phyloP scores from a whole-genome alignment of 1,140 invertebrate species.

The Diorhabda elongata region DNA sequence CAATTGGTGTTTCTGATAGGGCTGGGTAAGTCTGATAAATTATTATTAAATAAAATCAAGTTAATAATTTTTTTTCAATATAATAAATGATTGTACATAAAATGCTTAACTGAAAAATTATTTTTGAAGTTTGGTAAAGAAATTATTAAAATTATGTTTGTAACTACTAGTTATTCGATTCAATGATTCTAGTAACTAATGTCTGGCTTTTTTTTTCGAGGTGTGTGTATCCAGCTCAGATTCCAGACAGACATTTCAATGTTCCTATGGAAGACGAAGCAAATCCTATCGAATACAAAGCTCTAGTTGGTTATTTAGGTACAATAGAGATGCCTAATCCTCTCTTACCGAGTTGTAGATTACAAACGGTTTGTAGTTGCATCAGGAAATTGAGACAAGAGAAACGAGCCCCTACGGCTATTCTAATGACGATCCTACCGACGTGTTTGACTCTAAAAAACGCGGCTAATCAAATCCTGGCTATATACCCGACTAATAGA shows the following conservation, averaged over 20 bases:
- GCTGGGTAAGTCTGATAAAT: background rate
- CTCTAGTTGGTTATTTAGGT: conserved; percentile 89
- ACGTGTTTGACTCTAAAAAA: conserved; percentile 75
- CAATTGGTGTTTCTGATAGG: conserved; percentile 15
- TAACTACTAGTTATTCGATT: no score
- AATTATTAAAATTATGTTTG: no score
- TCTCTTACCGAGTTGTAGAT: conserved; percentile 67
- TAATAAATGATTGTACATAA: no score
- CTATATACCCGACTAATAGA: conserved; percentile 79
- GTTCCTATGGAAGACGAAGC: conserved; percentile 46
- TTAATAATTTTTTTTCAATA: no score
- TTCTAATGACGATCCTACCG: conserved; percentile 78
- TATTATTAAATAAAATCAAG: no score
- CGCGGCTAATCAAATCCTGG: conserved; percentile 62
- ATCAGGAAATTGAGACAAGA: conserved; percentile 85
- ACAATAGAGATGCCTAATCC: conserved; percentile 93
- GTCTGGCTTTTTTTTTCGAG: background rate
- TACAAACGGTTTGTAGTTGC: conserved; percentile 71
- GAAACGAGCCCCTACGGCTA: conserved; percentile 80
- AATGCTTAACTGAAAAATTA: no score
- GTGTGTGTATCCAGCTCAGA: background rate
- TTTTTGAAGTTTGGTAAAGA: no score
- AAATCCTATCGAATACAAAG: conserved; percentile 69
- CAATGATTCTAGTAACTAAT: no score
- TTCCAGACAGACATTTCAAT: background rate